Percentiles rank a stretch among this genome's conserved stretches.
phyloP scores from a whole-genome alignment of 2,797 vertebrate genomes.

The Amblyraja radiata region DNA sequence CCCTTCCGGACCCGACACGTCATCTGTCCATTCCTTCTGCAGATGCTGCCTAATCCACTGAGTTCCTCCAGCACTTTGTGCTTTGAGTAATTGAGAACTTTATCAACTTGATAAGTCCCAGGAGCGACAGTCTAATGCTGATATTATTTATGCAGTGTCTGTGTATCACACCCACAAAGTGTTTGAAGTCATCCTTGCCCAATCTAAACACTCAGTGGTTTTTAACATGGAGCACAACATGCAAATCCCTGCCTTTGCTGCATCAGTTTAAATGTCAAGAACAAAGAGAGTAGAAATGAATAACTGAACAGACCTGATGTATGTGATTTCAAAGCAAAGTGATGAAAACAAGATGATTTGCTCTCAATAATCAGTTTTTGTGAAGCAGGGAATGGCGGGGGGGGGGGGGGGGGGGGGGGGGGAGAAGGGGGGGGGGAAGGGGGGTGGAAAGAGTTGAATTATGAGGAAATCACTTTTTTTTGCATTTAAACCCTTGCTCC shows the following conservation, averaged over 20 bases:
- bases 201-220: constrained; percentile 5
- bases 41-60: too few species aligned
- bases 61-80: too few species aligned
- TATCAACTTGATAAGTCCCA: background rate
- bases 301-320: background rate
- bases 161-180: background rate
- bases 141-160: background rate
- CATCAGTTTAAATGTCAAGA: constrained; percentile 30
- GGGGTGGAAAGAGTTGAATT: too few species aligned
- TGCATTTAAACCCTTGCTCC: background rate
- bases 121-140: background rate
- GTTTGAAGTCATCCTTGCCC: constrained; percentile 5
- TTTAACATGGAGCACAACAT: background rate
- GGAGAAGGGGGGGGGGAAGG: too few species aligned
- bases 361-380: background rate
- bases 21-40: too few species aligned
- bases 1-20: too few species aligned
- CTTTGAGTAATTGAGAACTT: too few species aligned
- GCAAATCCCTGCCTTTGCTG: constrained; percentile 19
- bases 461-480: background rate
- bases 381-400: too few species aligned
- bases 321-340: background rate
- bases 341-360: background rate
- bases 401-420: too few species aligned
- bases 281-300: background rate